Evolutionary conservation across 1,140 invertebrate species (phyloP), one percentile per base, ranked within the genome.

Genomic region (Drosophila santomea): DNA sequence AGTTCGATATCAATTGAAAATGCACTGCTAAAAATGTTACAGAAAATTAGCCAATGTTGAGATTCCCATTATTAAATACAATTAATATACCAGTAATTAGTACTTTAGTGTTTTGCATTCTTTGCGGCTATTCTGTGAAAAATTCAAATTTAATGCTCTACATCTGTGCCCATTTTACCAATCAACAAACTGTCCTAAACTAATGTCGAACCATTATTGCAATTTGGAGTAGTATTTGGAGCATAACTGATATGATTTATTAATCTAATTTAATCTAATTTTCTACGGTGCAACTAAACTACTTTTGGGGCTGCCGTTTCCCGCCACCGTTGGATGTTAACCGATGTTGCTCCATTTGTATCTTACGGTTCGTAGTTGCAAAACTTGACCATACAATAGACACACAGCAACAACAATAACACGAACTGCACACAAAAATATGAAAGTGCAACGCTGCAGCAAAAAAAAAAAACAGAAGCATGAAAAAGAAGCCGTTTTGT

Each of bases 361-460:
- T 58, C 64, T 72, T 63, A 74, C 74, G 60, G 62, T 79, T 74
- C 72, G 68, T 56, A 45, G 59, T 71, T 66, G 78, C 78, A 80
- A 61, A 74, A 80, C 36, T 56, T 80, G 54, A 74, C 62, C 74
- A 55, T 59, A 74, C 74, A 75, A 79, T 61, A 28, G 60, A 63
- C 20, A 12, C 50, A 55, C 59, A 45, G 2, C 43, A 38, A 38
- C 36, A 12, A 38, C 36, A 17, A 3, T 15, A 44, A 20, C 7
- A 44, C 41, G 55, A 75, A 58, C 57, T 60, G 61, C 78, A 82
- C 32, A 57, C 58, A 59, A 71, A 82, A 83, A 83, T 82, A 83
- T 86, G 83, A 86, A 86, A 86, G 83, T 86, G 83, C 83, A 86
- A 60, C 73, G 68, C 62, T 57, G 28, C 76, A 61, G 12, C 43